Base-by-base conservation (phyloP, 2,113 vertebrate species). In the Pseudopipra pipra region DNA sequence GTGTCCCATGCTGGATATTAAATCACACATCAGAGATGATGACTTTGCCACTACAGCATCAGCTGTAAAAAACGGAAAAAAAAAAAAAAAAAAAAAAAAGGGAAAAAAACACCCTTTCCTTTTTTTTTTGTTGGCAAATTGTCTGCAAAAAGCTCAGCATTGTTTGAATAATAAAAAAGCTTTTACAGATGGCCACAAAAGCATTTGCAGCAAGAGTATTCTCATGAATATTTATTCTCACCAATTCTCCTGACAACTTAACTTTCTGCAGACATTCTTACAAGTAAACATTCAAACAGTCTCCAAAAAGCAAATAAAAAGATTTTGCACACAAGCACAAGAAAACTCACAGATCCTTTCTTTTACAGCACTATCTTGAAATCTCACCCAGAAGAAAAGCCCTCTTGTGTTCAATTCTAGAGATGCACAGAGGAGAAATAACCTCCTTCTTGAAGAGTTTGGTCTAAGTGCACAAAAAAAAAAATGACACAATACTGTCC, bases 181-280 rank as follows among this genome's bases (percentile, higher is more conserved):
- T 95, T 94, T 96, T 96, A 94, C 93, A 97, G 94, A 92, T 92
- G 91, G 95, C 70, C 58, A 2, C 56, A 82, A 72, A 95, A 94
- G 81, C 23, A 0, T 82, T 93, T 87, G 74, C 81, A 93, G 44
- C 0, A 0, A 61, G 56, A 95, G 15, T 14, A 19, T 85, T 81
- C 94, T 95, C 93, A 95, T 96, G 93, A 97, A 95, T 97, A 96
- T 96, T 97, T 95, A 96, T 97, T 65, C 77, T 72, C 73, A 84
- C 66, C 84, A 56, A 3, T 92, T 94, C 96, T 93, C 76, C 59
- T 62, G 77, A 94, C 93, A 81, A 90, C 84, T 95, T 95, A 76
- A 93, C 80, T 94, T 94, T 82, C 89, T 3, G 5, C 70, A 87
- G 87, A 94, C 80, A 65, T 92, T 61, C 84, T 89, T 89, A 39